A percentile compares a stretch with the other conserved stretches of the same genome.
Evolutionary conservation across 2,797 vertebrate species (phyloP).

Genomic region (Crypturellus tataupa): DNA sequence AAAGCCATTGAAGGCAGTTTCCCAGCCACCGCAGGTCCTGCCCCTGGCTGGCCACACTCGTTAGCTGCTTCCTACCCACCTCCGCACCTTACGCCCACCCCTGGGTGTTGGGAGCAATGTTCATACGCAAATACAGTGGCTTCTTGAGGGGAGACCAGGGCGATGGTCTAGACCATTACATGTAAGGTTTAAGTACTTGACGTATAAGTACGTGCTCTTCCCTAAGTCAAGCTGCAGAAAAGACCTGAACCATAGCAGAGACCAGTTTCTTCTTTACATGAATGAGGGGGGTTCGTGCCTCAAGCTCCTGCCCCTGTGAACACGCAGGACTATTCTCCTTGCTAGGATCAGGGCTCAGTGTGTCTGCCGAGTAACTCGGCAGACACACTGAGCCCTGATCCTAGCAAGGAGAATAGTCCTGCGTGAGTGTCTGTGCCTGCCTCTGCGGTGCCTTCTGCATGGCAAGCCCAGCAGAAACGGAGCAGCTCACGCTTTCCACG

Average conservation of each 20-base stretch:
- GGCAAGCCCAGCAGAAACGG: not conserved
- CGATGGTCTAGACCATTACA: not conserved
- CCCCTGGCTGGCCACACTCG: accelerated
- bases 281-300: not conserved
- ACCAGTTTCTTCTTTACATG: not conserved
- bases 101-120: accelerated
- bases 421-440: not conserved
- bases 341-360: no score
- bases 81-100: not conserved
- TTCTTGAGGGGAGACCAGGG: not conserved
- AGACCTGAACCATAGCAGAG: not conserved
- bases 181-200: not conserved
- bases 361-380: no score
- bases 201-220: not conserved
- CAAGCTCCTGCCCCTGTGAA: not conserved
- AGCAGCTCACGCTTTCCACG: slow-evolving; percentile 9
- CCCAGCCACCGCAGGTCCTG: not conserved
- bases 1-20: slow-evolving; percentile 20
- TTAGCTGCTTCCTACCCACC: not conserved
- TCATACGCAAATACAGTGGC: not conserved
- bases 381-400: accelerated
- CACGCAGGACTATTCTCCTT: no score
- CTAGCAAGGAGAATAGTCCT: not conserved
- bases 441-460: not conserved
- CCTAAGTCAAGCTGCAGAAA: not conserved